phyloP scores from a whole-genome alignment of 2,888 invertebrate genomes.

The Girardia tigrina region DNA sequence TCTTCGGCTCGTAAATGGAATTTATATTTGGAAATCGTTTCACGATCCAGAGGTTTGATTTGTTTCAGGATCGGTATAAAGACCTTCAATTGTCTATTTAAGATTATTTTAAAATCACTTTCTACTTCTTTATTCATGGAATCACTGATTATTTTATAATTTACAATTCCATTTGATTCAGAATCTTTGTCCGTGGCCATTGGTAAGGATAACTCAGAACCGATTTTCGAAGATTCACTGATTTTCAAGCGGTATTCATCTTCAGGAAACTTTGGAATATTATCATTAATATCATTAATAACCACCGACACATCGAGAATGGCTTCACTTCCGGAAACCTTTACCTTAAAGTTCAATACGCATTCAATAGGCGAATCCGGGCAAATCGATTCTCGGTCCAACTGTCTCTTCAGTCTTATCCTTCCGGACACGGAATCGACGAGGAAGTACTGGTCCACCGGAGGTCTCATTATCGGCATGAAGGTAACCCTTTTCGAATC shows the following conservation, averaged over 20 bases:
- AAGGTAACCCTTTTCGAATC: not conserved
- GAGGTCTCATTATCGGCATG: not conserved
- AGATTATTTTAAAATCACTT: constrained; percentile 3
- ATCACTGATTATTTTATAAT: constrained; percentile 16
- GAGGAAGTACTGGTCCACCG: not conserved
- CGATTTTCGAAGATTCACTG: constrained; percentile 27
- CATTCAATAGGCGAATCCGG: not conserved
- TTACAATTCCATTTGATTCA: not conserved
- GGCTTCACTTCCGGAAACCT: not conserved
- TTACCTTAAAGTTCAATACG: not conserved
- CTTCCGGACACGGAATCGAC: not conserved
- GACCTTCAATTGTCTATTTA: not conserved
- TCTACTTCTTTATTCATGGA: not conserved
- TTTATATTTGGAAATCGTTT: not conserved
- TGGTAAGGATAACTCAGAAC: constrained; percentile 14
- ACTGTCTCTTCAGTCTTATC: not conserved
- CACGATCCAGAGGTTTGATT: constrained; percentile 29
- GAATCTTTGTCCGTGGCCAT: constrained; percentile 30
- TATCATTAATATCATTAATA: constrained; percentile 33
- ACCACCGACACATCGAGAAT: not conserved
- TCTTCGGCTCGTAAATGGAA: constrained; percentile 28
- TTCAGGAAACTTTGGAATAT: constrained; percentile 25
- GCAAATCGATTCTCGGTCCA: not conserved
- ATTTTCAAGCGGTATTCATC: constrained; percentile 27
- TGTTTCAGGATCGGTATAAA: constrained; percentile 18